A percentile compares a stretch with the other conserved stretches of the same genome.
phyloP scores from a whole-genome alignment of 2,888 invertebrate species.

The Tortricodes alternella region DNA sequence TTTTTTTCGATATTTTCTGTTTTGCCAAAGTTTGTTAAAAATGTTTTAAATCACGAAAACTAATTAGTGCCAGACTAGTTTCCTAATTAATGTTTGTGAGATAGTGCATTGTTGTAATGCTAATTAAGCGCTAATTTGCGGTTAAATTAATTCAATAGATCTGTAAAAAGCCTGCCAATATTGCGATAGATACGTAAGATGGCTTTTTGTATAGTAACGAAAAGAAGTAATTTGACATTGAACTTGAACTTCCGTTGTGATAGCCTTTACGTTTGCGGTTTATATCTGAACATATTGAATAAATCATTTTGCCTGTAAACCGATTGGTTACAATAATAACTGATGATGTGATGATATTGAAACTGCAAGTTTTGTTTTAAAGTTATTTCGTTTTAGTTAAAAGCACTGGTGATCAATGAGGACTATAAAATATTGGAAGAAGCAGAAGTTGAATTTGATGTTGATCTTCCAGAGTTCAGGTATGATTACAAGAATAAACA shows the following conservation, averaged over 20 bases:
- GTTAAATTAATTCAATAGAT: neutral
- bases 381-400: slow-evolving; percentile 85
- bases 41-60: neutral
- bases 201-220: slow-evolving; percentile 1
- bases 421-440: slow-evolving; percentile 88
- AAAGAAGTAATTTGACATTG: slow-evolving; percentile 19
- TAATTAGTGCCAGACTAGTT: slow-evolving; percentile 14
- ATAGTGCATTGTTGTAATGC: slow-evolving; percentile 8
- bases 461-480: slow-evolving; percentile 96
- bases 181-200: neutral
- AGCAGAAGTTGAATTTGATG: slow-evolving; percentile 94
- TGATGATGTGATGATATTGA: neutral
- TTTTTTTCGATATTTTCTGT: neutral
- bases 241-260: slow-evolving; percentile 11
- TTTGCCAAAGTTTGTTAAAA: neutral
- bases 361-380: neutral
- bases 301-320: too few species aligned
- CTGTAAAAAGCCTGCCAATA: neutral
- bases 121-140: slow-evolving; percentile 3
- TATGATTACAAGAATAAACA: slow-evolving; percentile 50
- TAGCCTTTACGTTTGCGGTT: slow-evolving; percentile 14
- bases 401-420: slow-evolving; percentile 92
- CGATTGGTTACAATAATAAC: neutral
- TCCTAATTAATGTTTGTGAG: slow-evolving; percentile 8
- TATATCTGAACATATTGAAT: neutral